Percentiles rank a stretch among this genome's conserved stretches.
These are phyloP conservation scores for Torymus tubicola DNA, from an alignment of 2,888 invertebrate species.

Conservation along the genomic window DNA sequence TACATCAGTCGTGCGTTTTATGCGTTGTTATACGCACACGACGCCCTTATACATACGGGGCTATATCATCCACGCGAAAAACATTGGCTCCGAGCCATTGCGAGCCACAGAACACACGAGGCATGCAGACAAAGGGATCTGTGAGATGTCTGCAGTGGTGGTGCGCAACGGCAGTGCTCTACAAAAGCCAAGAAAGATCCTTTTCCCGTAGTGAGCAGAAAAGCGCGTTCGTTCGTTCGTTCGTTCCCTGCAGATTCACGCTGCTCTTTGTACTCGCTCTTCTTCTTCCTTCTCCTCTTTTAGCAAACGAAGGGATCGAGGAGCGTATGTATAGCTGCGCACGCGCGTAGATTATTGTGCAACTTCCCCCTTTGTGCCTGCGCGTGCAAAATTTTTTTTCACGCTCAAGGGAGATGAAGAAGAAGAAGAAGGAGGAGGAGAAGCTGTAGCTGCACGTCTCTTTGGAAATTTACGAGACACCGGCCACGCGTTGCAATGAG, in stretches of 20 bases:
- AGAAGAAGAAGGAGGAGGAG: too few relatives aligned
- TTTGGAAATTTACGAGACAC: too few relatives aligned
- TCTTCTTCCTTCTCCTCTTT: neutral
- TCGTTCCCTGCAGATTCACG: neutral
- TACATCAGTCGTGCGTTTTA: neutral
- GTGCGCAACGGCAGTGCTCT: neutral
- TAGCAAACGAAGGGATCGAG: too few relatives aligned
- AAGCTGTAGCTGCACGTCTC: too few relatives aligned
- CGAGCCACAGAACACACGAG: conserved; percentile 18
- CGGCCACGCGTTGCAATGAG: neutral
- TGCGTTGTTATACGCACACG: neutral
- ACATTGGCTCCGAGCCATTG: conserved; percentile 59
- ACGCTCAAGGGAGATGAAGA: too few relatives aligned
- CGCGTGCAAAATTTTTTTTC: too few relatives aligned
- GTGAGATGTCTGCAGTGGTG: neutral
- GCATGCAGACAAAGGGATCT: conserved; percentile 62
- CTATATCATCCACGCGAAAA: conserved; percentile 61
- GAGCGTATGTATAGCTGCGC: too few relatives aligned
- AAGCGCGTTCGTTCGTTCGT: neutral
- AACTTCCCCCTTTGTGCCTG: too few relatives aligned
- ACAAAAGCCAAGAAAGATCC: conserved; percentile 33
- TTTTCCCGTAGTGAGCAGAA: conserved; percentile 14
- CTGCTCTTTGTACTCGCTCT: neutral
- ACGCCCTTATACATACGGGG: conserved; percentile 39
- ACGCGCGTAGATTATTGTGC: too few relatives aligned